Conservation (phyloP, 2,113 vertebrate species). For the Oreochromis niloticus region DNA sequence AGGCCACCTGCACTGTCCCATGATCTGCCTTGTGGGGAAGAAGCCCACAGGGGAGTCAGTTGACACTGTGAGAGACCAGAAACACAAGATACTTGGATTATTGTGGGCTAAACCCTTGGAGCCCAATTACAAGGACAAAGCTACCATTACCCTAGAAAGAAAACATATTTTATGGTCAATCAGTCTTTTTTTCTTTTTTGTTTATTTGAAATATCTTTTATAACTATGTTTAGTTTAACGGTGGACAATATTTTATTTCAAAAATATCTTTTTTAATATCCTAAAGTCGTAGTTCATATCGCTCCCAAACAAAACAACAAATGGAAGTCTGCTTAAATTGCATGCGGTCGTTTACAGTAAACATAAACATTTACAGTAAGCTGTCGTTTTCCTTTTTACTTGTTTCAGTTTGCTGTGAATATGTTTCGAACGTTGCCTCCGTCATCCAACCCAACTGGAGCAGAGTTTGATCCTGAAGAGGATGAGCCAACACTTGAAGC, state of each 20-base stretch:
- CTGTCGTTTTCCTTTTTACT: not conserved
- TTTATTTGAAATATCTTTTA: not conserved
- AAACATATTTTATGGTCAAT: not conserved
- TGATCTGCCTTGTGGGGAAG: slow-evolving; percentile 49
- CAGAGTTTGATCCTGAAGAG: slow-evolving; percentile 97
- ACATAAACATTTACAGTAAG: not conserved
- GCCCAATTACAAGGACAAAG: slow-evolving; percentile 10
- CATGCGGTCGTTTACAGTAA: not conserved
- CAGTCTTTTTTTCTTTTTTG: not conserved
- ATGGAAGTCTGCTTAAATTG: not conserved
- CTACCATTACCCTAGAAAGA: slow-evolving; percentile 5
- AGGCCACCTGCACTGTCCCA: slow-evolving; percentile 61
- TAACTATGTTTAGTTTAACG: not conserved
- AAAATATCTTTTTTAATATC: not conserved
- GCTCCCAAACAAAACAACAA: not conserved
- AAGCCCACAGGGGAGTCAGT: slow-evolving; percentile 59
- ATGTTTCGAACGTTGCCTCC: slow-evolving; percentile 97
- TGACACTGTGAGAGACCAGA: slow-evolving; percentile 49
- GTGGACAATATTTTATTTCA: not conserved
- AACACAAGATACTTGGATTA: slow-evolving; percentile 48
- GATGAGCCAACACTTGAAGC: slow-evolving; percentile 96
- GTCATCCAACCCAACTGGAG: slow-evolving; percentile 96
- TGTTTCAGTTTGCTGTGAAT: slow-evolving; percentile 89
- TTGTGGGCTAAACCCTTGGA: slow-evolving; percentile 31
- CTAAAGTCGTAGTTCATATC: not conserved